phyloP scores from a whole-genome alignment of 1,140 invertebrate species.

The Heterodera carotae region DNA sequence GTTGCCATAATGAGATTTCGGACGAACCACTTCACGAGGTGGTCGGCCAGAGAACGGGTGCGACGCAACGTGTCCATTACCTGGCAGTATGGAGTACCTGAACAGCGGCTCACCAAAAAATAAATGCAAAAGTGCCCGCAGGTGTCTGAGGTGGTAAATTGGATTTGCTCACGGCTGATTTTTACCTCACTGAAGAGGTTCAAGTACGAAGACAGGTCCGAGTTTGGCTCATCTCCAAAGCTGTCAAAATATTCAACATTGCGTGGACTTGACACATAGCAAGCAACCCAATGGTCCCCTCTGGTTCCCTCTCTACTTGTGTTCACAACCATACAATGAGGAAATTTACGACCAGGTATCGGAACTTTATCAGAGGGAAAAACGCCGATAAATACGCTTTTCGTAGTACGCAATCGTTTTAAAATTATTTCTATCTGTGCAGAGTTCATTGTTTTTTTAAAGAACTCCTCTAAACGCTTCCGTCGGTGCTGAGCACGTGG shows the following conservation, averaged over 20 bases:
- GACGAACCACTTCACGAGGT: too few relatives aligned
- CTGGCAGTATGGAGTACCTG: neutral
- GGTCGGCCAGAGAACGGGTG: too few relatives aligned
- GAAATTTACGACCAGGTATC: constrained; percentile 17
- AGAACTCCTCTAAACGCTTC: constrained; percentile 36
- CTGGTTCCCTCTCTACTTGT: neutral
- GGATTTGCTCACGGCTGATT: neutral
- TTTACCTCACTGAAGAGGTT: neutral
- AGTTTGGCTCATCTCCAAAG: constrained; percentile 4
- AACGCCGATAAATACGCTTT: constrained; percentile 25
- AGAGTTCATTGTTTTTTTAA: constrained; percentile 37
- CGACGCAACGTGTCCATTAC: neutral
- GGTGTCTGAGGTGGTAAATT: neutral
- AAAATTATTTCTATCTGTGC: constrained; percentile 23
- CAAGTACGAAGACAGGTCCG: neutral
- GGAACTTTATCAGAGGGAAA: constrained; percentile 21
- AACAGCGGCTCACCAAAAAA: neutral
- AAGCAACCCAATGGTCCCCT: constrained; percentile 19
- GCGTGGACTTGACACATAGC: neutral
- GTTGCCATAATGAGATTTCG: too few relatives aligned
- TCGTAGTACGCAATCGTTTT: constrained; percentile 1
- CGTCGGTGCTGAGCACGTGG: constrained; percentile 29
- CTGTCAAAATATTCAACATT: constrained; percentile 29
- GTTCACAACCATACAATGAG: constrained; percentile 23
- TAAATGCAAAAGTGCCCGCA: constrained; percentile 24